A percentile compares a stretch with the other conserved stretches of the same genome.
Evolutionary conservation across 92 coral and sea anemone species (phyloP).

Genomic region (Porites cylindrica): DNA sequence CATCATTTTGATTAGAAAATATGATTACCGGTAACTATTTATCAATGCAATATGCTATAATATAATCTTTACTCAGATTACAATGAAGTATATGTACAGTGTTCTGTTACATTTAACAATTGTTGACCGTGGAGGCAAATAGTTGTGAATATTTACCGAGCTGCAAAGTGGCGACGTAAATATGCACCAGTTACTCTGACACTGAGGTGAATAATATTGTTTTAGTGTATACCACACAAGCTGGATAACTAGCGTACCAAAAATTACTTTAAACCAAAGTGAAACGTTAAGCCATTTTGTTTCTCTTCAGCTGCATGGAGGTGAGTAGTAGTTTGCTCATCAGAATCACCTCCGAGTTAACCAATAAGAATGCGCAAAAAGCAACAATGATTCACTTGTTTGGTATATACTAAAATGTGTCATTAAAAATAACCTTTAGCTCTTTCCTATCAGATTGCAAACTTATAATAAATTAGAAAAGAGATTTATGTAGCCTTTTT

Average conservation of each 20-base stretch:
- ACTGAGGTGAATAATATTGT: background rate
- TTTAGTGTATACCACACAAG: conserved; percentile 16
- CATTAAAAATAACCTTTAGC: background rate
- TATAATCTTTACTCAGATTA: conserved; percentile 1
- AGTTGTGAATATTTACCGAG: conserved; percentile 8
- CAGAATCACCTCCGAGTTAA: background rate
- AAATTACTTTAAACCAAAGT: conserved; percentile 5
- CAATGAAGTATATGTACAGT: background rate
- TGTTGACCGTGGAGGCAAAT: conserved; percentile 6
- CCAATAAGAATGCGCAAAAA: background rate
- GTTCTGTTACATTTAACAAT: conserved; percentile 1
- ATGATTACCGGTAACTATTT: background rate
- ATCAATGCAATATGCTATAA: background rate
- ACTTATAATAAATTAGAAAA: background rate
- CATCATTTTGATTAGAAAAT: conserved; percentile 9
- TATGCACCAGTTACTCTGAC: background rate
- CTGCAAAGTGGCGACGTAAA: background rate
- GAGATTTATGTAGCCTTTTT: conserved; percentile 16
- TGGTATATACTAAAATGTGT: background rate
- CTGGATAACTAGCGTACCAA: conserved; percentile 7
- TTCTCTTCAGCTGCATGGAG: background rate
- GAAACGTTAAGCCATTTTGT: background rate
- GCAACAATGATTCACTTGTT: background rate
- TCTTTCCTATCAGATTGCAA: conserved; percentile 1
- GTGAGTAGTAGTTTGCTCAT: conserved; percentile 1